Percentiles rank a stretch among this genome's conserved stretches.
Evolutionary conservation across 2,888 invertebrate genomes (phyloP).

Genomic region (Aplocera efformata): DNA sequence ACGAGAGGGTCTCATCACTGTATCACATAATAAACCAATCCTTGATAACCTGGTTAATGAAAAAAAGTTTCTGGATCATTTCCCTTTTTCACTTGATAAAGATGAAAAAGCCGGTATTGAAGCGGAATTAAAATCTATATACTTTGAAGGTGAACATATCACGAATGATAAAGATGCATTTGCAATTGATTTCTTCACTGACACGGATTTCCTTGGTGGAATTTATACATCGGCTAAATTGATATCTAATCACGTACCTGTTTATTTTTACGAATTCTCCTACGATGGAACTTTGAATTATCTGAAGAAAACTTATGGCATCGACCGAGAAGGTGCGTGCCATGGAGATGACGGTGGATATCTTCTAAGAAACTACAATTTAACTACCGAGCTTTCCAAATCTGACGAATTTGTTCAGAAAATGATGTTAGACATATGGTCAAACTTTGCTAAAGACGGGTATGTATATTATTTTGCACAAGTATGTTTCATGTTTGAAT

Average conservation of each 20-base stretch:
- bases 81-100: conserved; percentile 52
- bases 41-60: conserved; percentile 41
- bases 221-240: conserved; percentile 51
- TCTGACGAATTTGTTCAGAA: conserved; percentile 58
- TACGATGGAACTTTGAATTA: conserved; percentile 78
- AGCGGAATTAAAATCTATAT: conserved; percentile 55
- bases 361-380: conserved; percentile 60
- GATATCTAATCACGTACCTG: conserved; percentile 60
- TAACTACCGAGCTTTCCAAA: conserved; percentile 41
- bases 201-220: conserved; percentile 68
- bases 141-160: conserved; percentile 59
- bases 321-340: conserved; percentile 73
- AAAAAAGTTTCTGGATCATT: conserved; percentile 48
- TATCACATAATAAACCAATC: conserved; percentile 28
- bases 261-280: conserved; percentile 81
- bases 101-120: conserved; percentile 43
- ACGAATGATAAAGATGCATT: conserved; percentile 55
- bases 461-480: conserved; percentile 36
- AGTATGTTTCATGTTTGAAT: neutral
- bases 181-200: conserved; percentile 70
- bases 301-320: conserved; percentile 62
- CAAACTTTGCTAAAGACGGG: conserved; percentile 82
- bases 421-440: conserved; percentile 79
- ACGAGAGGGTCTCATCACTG: conserved; percentile 66
- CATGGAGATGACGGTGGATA: conserved; percentile 83